A percentile compares a stretch with the other conserved stretches of the same genome.
Evolutionary conservation across 2,797 vertebrate genomes (phyloP).

Genomic region (Liasis olivaceus): DNA sequence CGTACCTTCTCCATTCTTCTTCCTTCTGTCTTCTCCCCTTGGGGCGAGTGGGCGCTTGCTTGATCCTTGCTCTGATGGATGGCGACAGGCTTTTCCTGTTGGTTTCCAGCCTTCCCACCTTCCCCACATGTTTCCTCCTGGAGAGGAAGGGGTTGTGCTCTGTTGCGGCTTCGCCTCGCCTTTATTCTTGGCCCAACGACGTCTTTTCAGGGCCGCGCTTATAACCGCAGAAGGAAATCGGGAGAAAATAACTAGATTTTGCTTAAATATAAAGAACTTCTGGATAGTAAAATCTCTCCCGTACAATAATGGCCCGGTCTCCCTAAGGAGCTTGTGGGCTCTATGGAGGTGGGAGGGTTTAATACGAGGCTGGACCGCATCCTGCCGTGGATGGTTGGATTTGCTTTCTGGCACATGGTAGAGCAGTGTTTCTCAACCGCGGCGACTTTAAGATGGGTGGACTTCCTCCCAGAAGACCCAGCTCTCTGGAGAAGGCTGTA

Average conservation of each 20-base stretch:
- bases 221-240: rapidly evolving
- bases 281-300: background rate
- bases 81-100: conserved; percentile 3
- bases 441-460: too few species aligned
- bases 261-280: background rate
- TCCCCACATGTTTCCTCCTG: background rate
- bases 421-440: background rate
- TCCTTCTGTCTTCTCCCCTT: background rate
- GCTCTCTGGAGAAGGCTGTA: too few species aligned
- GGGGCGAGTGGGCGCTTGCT: too few species aligned
- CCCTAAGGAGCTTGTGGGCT: background rate
- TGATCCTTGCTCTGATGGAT: background rate
- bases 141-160: background rate
- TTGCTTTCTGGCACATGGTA: rapidly evolving
- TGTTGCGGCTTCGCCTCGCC: background rate
- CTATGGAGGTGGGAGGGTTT: background rate
- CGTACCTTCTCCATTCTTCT: conserved; percentile 6
- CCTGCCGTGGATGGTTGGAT: background rate
- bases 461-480: too few species aligned
- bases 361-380: too few species aligned
- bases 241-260: background rate
- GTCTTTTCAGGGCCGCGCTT: background rate
- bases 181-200: background rate
- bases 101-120: background rate
- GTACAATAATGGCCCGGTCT: background rate